Conservation (phyloP, 2,888 invertebrate species). For the Eurois occulta region DNA sequence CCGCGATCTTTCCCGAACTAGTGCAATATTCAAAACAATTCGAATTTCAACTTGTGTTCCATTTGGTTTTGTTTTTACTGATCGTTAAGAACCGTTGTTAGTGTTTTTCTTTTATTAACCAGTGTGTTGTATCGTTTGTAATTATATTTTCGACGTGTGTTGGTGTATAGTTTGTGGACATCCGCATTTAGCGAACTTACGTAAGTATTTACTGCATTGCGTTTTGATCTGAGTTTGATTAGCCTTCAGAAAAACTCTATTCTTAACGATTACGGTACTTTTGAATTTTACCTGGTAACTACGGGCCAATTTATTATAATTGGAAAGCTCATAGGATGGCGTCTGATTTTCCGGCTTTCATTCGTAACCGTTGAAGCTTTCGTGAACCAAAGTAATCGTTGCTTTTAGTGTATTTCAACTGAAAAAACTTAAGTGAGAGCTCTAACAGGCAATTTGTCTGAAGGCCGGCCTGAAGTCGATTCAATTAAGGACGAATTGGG, state of each 20-base stretch:
- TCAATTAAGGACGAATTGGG: constrained; percentile 72
- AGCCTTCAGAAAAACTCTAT: constrained; percentile 27
- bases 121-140: constrained; percentile 71
- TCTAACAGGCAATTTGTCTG: constrained; percentile 65
- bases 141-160: constrained; percentile 73
- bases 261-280: constrained; percentile 2
- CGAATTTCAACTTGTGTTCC: constrained; percentile 75
- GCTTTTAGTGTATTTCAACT: constrained; percentile 57
- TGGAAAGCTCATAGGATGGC: constrained; percentile 26
- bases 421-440: constrained; percentile 62
- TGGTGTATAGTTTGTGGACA: constrained; percentile 75
- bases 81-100: constrained; percentile 60
- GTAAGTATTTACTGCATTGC: constrained; percentile 90
- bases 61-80: constrained; percentile 60
- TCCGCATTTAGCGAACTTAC: constrained; percentile 84
- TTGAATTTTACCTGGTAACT: constrained; percentile 20
- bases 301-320: constrained; percentile 43
- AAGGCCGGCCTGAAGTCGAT: constrained; percentile 66
- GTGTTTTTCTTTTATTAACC: constrained; percentile 68
- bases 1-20: constrained; percentile 84
- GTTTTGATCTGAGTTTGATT: constrained; percentile 73
- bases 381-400: constrained; percentile 52
- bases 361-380: constrained; percentile 35
- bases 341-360: constrained; percentile 36
- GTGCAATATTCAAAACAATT: constrained; percentile 82